Conservation (phyloP, 2,888 invertebrate genomes). For the Fissipunctia ypsillon region DNA sequence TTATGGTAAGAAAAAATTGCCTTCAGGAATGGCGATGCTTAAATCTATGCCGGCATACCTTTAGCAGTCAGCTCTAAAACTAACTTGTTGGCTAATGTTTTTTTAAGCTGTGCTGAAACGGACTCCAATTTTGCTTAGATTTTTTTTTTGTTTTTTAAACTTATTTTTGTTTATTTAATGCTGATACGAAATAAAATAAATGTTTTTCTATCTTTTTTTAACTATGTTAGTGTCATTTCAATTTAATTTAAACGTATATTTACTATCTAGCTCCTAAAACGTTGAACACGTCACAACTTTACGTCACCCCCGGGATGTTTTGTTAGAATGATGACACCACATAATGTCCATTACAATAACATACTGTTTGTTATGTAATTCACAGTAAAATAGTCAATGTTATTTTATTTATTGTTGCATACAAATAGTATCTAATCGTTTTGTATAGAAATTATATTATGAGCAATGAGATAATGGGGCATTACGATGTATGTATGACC, state of each 20-base stretch:
- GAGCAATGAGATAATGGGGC: background rate
- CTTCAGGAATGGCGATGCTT: too few species aligned
- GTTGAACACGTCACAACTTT: constrained; percentile 29
- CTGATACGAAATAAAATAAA: background rate
- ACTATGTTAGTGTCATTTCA: too few species aligned
- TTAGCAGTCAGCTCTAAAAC: too few species aligned
- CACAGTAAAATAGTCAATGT: constrained; percentile 4
- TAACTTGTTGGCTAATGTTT: too few species aligned
- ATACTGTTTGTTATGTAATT: constrained; percentile 29
- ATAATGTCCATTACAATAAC: constrained; percentile 35
- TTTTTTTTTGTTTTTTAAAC: too few species aligned
- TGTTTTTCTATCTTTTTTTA: background rate
- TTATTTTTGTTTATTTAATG: too few species aligned
- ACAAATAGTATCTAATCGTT: background rate
- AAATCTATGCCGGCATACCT: too few species aligned
- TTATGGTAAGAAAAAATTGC: background rate
- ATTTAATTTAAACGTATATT: constrained; percentile 10
- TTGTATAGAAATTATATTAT: background rate
- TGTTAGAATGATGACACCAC: constrained; percentile 41
- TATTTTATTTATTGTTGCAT: constrained; percentile 19
- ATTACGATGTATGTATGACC: too few species aligned
- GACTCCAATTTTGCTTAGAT: too few species aligned
- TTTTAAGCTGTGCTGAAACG: too few species aligned
- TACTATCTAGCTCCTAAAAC: constrained; percentile 19
- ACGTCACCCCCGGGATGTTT: constrained; percentile 42